Evolutionary conservation across 2,888 invertebrate genomes (phyloP), one percentile per base, ranked within the genome.

Genomic region (Cecidostiba fungosa): DNA sequence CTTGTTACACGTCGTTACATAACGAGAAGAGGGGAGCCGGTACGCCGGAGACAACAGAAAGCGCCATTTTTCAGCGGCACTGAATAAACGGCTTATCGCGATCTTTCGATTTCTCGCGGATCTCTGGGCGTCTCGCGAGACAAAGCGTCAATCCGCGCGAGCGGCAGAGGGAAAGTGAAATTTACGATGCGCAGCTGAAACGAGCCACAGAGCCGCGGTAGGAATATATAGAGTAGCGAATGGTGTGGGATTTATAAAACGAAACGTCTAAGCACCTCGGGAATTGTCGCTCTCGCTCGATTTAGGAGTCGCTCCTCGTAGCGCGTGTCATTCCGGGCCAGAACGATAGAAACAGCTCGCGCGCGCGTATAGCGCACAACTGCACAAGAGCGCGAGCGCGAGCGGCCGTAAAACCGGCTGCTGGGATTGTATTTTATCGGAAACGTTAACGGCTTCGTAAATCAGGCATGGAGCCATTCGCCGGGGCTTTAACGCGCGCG

Each of bases 391-490:
- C 36, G 84, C 59, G 59, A 19, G 16, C 36, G 36, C 36, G 84
- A 47, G 59, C 54, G 85, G 90, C 90, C 89, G 89, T 91, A 91
- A 92, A 92, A 91, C 89, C 89, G 87, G 89, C 54, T 59, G 85
- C 66, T 66, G 87, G 85, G 89, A 89, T 90, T 90, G 90, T 92
- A 91, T 92, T 92, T 92, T 91, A 92, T 92, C 91, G 92, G 90
- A 91, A 90, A 91, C 91, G 90, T 92, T 91, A 91, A 92, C 91
- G 89, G 90, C 90, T 90, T 89, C 90, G 89, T 91, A 91, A 91
- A 92, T 92, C 91, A 91, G 90, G 86, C 90, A 89, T 87, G 85
- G 87, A 89, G 88, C 90, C 89, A 89, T 91, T 92, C 89, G 50
- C 87, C 88, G 43, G 87, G 88, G 88, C 86, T 90, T 90, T 88